Evolutionary conservation across 2,797 vertebrate species (phyloP), one percentile per base, ranked within the genome.

Genomic region (Meda fulgida): DNA sequence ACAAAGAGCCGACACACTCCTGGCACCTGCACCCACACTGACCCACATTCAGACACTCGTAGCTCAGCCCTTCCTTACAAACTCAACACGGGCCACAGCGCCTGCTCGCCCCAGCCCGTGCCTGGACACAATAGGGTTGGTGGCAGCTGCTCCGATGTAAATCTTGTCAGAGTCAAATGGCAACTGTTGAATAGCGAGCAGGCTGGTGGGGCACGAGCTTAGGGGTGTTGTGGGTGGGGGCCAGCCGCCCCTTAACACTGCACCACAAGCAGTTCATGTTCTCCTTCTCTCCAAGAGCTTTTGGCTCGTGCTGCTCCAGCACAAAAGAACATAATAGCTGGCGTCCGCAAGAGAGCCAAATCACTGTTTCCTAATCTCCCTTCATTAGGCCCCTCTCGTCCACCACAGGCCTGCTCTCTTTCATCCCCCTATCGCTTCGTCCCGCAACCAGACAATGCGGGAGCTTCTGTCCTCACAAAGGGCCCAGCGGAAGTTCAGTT

Each of bases 111-210:
- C 58, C 66, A 66, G 81, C 83, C 76, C 67, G 55, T 70, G 83
- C 72, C 87, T 67, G 19, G 84, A 80, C 60, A 77, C 85, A 80
- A 77, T 75, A 29, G 80, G 70, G 65, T 73, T 81, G 78, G 85
- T 82, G 76, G 83, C 89, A 91, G 89, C 89, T 91, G 89, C 87
- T 80, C 46, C 86, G 86, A 85, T 84, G 85, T 86, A 91, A 89
- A 85, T 89, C 91, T 87, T 86, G 77, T 88, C 85, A 89, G 85
- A 89, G 88, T 89, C 89, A 78, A 84, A 89, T 90, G 87, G 84
- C 89, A 92, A 92, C 83, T 89, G 84, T 87, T 89, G 89, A 90
- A 91, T 87, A 79, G 89, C 73, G 67, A 78, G 40, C 81, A 80
- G 76, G 79, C 85, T 21, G 72, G 66, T 76, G 38, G 81, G 65